phyloP scores from a whole-genome alignment of 1,140 invertebrate genomes.

The Caenorhabditis remanei region DNA sequence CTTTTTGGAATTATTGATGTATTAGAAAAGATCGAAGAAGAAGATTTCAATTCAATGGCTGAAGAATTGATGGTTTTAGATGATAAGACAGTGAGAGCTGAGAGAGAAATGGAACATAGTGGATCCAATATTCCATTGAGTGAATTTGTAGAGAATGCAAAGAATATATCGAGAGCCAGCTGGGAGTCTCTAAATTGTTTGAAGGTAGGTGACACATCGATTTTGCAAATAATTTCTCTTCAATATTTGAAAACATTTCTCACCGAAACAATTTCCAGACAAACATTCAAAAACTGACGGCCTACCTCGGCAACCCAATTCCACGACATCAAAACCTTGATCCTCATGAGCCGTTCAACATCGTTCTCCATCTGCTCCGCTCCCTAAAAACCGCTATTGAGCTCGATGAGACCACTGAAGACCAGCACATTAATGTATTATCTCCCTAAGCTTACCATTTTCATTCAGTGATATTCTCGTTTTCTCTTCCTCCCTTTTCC shows the following conservation, averaged over 20 bases:
- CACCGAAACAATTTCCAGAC: not conserved
- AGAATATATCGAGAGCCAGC: not conserved
- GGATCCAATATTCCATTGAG: slow-evolving; percentile 42
- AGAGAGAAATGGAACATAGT: slow-evolving; percentile 42
- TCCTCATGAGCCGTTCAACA: not conserved
- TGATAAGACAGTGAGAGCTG: slow-evolving; percentile 21
- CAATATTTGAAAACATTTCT: too few species aligned
- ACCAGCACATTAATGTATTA: slow-evolving; percentile 7
- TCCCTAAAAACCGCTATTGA: slow-evolving; percentile 27
- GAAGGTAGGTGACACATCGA: slow-evolving; percentile 4
- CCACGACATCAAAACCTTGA: slow-evolving; percentile 24
- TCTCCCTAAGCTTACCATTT: not conserved
- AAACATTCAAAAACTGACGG: slow-evolving; percentile 14
- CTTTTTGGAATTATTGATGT: slow-evolving; percentile 20
- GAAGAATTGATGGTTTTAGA: slow-evolving; percentile 4
- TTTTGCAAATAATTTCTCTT: too few species aligned
- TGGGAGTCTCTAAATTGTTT: slow-evolving; percentile 4
- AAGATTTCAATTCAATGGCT: not conserved
- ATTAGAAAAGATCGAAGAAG: slow-evolving; percentile 11
- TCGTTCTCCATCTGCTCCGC: slow-evolving; percentile 25
- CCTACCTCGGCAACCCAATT: slow-evolving; percentile 13
- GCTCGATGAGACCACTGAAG: not conserved
- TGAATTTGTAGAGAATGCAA: slow-evolving; percentile 29
- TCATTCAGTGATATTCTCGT: not conserved
- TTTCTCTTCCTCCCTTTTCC: not conserved